Evolutionary conservation across 1,140 invertebrate species (phyloP), one percentile per base, ranked within the genome.

Genomic region (Venustaconcha ellipsiformis): DNA sequence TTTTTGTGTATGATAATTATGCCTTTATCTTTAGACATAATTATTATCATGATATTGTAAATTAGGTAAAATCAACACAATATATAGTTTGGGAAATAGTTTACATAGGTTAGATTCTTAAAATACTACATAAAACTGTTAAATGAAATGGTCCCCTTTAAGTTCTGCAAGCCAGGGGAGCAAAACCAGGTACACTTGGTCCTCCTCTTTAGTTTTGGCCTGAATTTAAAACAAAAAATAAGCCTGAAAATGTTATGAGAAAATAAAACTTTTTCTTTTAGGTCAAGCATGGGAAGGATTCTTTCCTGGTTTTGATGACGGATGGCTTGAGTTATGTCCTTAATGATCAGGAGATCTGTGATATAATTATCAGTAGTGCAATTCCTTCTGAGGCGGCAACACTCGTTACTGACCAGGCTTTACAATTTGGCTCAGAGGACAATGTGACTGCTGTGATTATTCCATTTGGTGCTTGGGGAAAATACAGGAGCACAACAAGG

Each of bases 391-490:
- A 91, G 74, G 92, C 91, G 48, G 92, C 92, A 12, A 81, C 86
- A n/a, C 83, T 90, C 56, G 75, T 92, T 8, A 89, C 90, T 17
- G 92, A 93, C 73, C 90, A 92, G 80, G 92, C 92, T 1, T 81
- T 92, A 73, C 89, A 91, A 57, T 92, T 90, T 84, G 91, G 91
- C 5, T 91, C 92, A 18, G 91, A 92, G 77, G 92, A 93, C 83
- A 93, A 93, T 82, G 86, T 88, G 26, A 92, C 92, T 18, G 90
- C 90, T 26, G 76, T 92, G 5, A 87, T 93, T 15, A 83, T 92
- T 12, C 92, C 92, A 23, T 90, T 92, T 74, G 92, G 92, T 20
- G 89, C 91, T 12, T 93, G 92, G 92, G 92, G 92, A 67, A 92
- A 92, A 78, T 92, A 88, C 72, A 74, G 81, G 55, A 82, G 71